phyloP scores from a whole-genome alignment of 2,797 vertebrate genomes.

The Sylvilagus floridanus region DNA sequence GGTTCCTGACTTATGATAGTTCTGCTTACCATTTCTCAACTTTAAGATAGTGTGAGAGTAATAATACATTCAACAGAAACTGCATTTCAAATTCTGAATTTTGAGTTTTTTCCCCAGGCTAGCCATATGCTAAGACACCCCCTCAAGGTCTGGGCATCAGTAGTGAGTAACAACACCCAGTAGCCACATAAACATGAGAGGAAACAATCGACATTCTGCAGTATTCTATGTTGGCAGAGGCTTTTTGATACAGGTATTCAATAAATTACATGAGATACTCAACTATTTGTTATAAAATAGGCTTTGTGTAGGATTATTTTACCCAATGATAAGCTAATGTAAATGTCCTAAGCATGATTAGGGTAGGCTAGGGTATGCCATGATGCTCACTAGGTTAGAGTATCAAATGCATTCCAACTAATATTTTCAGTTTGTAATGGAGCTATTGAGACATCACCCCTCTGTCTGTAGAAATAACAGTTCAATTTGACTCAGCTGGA shows the following conservation, averaged over 20 bases:
- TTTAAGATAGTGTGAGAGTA: background rate
- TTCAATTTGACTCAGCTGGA: background rate
- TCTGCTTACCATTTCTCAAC: background rate
- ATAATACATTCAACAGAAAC: background rate
- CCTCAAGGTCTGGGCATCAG: background rate
- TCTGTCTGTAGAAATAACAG: slow-evolving; percentile 6
- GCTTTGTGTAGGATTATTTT: no score
- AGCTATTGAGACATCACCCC: background rate
- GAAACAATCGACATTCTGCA: background rate
- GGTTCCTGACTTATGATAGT: background rate
- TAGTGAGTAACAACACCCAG: background rate
- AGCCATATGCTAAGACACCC: no score
- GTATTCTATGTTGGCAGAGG: background rate
- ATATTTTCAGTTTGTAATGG: background rate
- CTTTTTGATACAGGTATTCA: background rate
- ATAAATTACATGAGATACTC: background rate
- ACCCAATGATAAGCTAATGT: no score
- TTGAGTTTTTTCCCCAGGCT: background rate
- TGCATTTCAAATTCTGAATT: background rate
- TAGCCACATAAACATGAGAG: background rate
- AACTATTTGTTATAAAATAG: no score
- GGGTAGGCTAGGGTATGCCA: no score
- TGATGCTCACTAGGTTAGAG: no score
- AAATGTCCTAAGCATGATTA: no score
- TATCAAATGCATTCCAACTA: background rate